Evolutionary conservation across 2,113 vertebrate species (phyloP).

Genomic region (Chaetodon trifascialis): DNA sequence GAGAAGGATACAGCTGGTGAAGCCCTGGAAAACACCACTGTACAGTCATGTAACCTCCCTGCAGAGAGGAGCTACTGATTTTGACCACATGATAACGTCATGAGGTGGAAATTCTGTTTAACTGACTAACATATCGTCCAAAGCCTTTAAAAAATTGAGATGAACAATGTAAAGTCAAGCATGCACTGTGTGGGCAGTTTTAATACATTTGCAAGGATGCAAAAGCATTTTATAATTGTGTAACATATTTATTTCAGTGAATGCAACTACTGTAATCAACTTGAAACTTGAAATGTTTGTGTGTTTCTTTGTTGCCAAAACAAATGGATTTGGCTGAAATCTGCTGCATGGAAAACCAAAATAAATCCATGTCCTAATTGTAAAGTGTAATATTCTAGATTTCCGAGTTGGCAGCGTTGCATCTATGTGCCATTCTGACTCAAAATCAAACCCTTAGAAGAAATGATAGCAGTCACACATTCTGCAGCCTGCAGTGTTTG

Average conservation of each 20-base stretch:
- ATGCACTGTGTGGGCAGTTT: not conserved
- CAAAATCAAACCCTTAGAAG: too few species aligned
- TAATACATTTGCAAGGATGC: not conserved
- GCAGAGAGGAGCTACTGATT: not conserved
- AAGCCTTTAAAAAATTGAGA: not conserved
- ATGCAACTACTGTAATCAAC: not conserved
- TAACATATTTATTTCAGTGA: not conserved
- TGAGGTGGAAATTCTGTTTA: not conserved
- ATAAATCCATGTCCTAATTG: not conserved
- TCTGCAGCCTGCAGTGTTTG: too few species aligned
- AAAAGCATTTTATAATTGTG: not conserved
- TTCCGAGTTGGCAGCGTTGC: too few species aligned
- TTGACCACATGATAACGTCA: not conserved
- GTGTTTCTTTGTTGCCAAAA: not conserved
- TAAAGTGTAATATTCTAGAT: too few species aligned
- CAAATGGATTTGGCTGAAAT: not conserved
- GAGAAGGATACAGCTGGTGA: constrained; percentile 31
- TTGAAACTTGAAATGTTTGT: not conserved
- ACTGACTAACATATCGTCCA: not conserved
- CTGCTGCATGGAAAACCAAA: not conserved
- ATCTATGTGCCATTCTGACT: too few species aligned
- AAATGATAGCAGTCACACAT: too few species aligned
- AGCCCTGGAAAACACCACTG: constrained; percentile 43
- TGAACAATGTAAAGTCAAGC: not conserved
- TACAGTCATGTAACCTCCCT: not conserved